A percentile compares a stretch with the other conserved stretches of the same genome.
These are phyloP conservation scores for Dendrocincla fuliginosa DNA, from an alignment of 2,797 vertebrate genomes.

Conservation along the genomic window DNA sequence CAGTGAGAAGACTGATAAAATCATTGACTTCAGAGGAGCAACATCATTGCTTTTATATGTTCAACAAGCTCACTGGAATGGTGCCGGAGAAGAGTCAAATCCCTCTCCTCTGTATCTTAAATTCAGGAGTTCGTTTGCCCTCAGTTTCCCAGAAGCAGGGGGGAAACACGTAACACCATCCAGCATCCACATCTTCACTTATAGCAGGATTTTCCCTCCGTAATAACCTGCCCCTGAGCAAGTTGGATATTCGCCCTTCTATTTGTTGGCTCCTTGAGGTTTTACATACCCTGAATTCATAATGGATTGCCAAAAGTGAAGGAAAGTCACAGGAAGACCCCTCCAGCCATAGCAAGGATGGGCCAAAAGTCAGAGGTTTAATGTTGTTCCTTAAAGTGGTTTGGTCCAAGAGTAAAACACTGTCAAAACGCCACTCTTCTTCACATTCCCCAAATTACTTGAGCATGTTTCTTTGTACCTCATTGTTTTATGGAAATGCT, in stretches of 20 bases:
- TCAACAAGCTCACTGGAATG: not conserved
- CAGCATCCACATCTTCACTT: accelerated
- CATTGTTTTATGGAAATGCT: not conserved
- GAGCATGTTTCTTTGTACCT: not conserved
- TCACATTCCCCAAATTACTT: not conserved
- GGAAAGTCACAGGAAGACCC: not conserved
- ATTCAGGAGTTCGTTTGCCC: not conserved
- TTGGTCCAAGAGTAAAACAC: not conserved
- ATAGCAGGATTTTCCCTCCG: accelerated
- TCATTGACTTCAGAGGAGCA: not conserved
- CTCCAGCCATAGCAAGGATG: not conserved
- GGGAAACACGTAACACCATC: not conserved
- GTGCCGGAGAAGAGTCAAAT: not conserved
- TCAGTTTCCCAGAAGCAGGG: not conserved
- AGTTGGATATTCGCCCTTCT: not conserved
- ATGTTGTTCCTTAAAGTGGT: not conserved
- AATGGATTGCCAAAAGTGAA: not conserved
- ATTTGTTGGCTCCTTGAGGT: not conserved
- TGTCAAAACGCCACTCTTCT: accelerated
- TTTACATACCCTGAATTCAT: not conserved
- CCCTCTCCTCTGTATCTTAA: not conserved
- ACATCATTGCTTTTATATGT: not conserved
- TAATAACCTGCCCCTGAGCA: too few relatives aligned
- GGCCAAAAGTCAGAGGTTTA: not conserved
- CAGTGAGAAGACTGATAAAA: not conserved